phyloP scores from a whole-genome alignment of 2,797 vertebrate species.

The Amblyopsis hoosieri region DNA sequence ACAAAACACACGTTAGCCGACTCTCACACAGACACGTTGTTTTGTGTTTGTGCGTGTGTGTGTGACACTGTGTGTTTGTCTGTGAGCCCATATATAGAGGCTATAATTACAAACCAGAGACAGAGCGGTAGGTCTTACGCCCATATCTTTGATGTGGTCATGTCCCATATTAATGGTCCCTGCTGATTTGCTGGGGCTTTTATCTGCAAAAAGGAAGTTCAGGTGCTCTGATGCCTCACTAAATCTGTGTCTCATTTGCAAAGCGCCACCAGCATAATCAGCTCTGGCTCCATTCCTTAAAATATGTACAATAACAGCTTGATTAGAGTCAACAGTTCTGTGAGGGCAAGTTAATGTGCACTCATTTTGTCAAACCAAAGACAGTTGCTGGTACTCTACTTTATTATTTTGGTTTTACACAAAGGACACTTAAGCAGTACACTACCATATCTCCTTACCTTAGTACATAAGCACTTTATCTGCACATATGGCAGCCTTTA shows the following conservation, averaged over 20 bases:
- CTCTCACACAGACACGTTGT: not conserved
- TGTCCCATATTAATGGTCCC: conserved; percentile 39
- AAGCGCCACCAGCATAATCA: conserved; percentile 30
- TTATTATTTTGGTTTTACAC: conserved; percentile 53
- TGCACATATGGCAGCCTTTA: conserved; percentile 22
- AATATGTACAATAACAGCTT: conserved; percentile 9
- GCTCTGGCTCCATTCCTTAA: conserved; percentile 5
- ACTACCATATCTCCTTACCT: conserved; percentile 19
- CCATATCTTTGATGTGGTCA: conserved; percentile 50
- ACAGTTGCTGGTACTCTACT: conserved; percentile 48
- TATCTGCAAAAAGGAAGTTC: conserved; percentile 61
- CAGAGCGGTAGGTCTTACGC: conserved; percentile 15
- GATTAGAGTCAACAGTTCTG: too few species aligned
- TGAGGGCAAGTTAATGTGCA: too few species aligned
- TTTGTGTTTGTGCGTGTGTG: not conserved
- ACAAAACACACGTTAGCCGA: not conserved
- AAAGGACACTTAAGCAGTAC: conserved; percentile 21
- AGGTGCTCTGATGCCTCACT: conserved; percentile 32
- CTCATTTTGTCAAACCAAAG: conserved; percentile 21
- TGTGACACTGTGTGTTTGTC: not conserved
- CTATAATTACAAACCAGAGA: conserved; percentile 2
- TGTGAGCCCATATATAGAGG: conserved; percentile 9
- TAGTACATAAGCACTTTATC: conserved; percentile 39
- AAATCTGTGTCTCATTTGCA: conserved; percentile 61
- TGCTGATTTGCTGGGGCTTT: conserved; percentile 52